Base-by-base conservation (phyloP, 2,888 invertebrate genomes). In the Pterostichus niger region DNA sequence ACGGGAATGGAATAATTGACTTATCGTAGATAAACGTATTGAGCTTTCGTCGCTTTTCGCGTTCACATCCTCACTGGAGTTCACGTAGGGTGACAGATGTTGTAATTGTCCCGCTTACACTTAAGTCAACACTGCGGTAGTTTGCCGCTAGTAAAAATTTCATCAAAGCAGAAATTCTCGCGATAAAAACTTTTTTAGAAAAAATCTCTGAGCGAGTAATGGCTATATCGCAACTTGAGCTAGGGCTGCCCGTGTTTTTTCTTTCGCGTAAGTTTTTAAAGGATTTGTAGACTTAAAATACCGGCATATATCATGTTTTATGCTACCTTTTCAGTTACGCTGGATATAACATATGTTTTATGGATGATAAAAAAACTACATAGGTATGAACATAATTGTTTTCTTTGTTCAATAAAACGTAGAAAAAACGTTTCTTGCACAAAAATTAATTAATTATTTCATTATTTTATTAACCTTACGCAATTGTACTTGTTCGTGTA, bases 1-100 rank as follows among this genome's bases (percentile, higher is more conserved):
- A 82, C 61, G 49, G 49, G 61, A 75, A 82, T 82, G 75, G 59
- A 59, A 82, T 82, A 82, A 82, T 82, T 82, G 82, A 82, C 82
- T 82, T 82, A 82, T 82, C 75, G 61, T 46, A 75, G 80, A 71
- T 80, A 80, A 75, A 82, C 75, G 56, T 61, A 82, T 82, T 82
- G 82, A 75, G 75, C 79, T 49, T 61, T 68, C 33, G 31, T 79
- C 59, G 61, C 31, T 35, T 24, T 64, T 64, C 33, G 15, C 64
- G 40, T 13, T 64, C 64, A 59, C 59, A 59, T 64, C 64, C 24
- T 75, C 44, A 61, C 15, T n/a, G n/a, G 40, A 9, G 11, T 11
- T 54, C 54, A 15, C 52, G 61, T 7, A 40, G 35, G 56, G 75
- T 75, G 82, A 59, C 82, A 75, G 82, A 82, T 82, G 75, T 71